These are phyloP conservation scores for Galemys pyrenaicus DNA, from an alignment of 2,113 vertebrate species.

Conservation along the genomic window DNA sequence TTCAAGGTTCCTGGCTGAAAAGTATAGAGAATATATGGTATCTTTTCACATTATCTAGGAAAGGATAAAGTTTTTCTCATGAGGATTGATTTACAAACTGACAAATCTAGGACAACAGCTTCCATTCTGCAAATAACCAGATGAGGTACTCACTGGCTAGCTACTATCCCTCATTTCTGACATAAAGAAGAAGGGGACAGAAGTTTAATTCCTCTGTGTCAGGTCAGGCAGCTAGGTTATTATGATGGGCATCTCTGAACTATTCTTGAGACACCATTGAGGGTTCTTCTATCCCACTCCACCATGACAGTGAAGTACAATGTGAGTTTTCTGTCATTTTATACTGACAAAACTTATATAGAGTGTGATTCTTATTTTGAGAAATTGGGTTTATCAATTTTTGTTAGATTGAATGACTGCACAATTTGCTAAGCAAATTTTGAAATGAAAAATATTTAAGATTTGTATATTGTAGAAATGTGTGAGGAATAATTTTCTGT, in stretches of 20 bases:
- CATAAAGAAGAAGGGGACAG: not conserved
- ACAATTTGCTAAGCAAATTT: not conserved
- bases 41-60: not conserved
- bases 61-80: not conserved
- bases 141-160: not conserved
- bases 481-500: not conserved
- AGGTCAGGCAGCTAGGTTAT: not conserved
- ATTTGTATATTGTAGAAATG: not conserved
- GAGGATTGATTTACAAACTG: not conserved
- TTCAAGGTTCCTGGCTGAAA: not conserved
- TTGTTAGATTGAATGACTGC: not conserved
- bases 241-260: not conserved
- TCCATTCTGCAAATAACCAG: not conserved
- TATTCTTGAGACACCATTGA: not conserved
- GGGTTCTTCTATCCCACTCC: not conserved
- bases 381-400: not conserved
- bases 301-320: not conserved
- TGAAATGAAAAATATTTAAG: slow-evolving; percentile 41
- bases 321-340: not conserved
- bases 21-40: not conserved
- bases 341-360: not conserved
- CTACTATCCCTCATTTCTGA: not conserved
- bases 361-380: not conserved
- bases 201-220: not conserved
- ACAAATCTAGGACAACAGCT: not conserved